Conservation (phyloP, 2,797 vertebrate species). For the Xerus rutilus region DNA sequence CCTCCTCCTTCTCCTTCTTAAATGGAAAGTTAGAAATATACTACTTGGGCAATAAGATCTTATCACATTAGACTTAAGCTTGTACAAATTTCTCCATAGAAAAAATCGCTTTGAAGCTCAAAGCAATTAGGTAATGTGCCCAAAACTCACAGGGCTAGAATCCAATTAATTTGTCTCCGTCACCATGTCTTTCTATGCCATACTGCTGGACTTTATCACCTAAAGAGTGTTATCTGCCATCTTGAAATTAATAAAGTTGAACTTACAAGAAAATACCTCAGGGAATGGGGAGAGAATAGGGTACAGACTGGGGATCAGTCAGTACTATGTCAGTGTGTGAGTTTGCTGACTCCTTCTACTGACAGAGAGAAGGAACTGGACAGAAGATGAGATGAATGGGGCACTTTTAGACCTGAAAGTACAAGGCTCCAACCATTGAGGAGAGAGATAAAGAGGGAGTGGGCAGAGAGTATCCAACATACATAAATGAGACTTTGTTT, state of each 20-base stretch:
- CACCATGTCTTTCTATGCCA: neutral
- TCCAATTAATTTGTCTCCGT: neutral
- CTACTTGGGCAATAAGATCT: neutral
- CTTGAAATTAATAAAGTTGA: neutral
- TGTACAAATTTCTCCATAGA: neutral
- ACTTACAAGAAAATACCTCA: neutral
- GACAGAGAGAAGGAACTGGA: neutral
- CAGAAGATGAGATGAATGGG: neutral
- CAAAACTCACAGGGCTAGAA: neutral
- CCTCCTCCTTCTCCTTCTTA: neutral
- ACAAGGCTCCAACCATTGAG: too few species aligned
- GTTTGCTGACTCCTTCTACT: neutral
- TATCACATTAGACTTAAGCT: neutral
- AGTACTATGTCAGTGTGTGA: accelerated
- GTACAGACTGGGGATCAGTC: neutral
- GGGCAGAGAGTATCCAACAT: neutral
- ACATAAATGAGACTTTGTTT: neutral
- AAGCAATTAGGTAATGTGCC: neutral
- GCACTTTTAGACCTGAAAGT: neutral
- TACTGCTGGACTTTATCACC: neutral
- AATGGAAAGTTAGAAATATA: neutral
- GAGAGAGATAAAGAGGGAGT: too few species aligned
- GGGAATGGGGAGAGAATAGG: neutral
- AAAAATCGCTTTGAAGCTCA: neutral
- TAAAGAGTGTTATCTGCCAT: neutral